A percentile compares a stretch with the other conserved stretches of the same genome.
Conservation (phyloP, 2,888 invertebrate species). For the Timandra comae region DNA sequence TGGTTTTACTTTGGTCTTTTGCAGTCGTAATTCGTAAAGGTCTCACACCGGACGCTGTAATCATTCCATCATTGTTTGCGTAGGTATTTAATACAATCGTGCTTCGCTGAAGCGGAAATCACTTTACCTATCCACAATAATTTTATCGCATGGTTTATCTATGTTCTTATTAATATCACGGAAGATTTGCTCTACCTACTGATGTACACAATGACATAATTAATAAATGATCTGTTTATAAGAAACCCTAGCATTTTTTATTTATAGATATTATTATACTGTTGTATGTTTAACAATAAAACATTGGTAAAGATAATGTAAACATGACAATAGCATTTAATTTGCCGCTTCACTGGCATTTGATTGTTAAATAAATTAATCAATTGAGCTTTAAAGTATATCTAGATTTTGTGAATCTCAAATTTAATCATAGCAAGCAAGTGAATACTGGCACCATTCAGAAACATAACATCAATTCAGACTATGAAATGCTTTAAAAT, state of each 20-base stretch:
- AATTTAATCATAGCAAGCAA: too few relatives aligned
- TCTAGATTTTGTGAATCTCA: too few relatives aligned
- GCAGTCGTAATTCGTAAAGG: constrained; percentile 52
- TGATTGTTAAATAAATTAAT: constrained; percentile 28
- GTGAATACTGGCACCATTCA: too few relatives aligned
- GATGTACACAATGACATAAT: too few relatives aligned
- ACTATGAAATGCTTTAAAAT: too few relatives aligned
- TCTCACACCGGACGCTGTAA: constrained; percentile 62
- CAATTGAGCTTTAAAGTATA: constrained; percentile 40
- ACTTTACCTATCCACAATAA: constrained; percentile 52
- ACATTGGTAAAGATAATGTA: constrained; percentile 26
- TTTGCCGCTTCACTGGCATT: constrained; percentile 44
- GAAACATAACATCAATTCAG: too few relatives aligned
- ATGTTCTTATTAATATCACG: constrained; percentile 29
- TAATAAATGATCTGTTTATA: too few relatives aligned
- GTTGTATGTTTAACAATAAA: not conserved
- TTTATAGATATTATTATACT: not conserved
- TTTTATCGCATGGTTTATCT: constrained; percentile 40
- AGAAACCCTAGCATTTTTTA: constrained; percentile 9
- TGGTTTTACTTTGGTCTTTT: constrained; percentile 28
- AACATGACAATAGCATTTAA: constrained; percentile 37
- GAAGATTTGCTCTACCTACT: constrained; percentile 11
- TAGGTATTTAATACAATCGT: constrained; percentile 63
- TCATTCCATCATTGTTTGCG: constrained; percentile 62
- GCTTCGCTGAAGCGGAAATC: constrained; percentile 44